Evolutionary conservation across 2,888 invertebrate genomes (phyloP), one percentile per base, ranked within the genome.

Genomic region (Luperina testacea): DNA sequence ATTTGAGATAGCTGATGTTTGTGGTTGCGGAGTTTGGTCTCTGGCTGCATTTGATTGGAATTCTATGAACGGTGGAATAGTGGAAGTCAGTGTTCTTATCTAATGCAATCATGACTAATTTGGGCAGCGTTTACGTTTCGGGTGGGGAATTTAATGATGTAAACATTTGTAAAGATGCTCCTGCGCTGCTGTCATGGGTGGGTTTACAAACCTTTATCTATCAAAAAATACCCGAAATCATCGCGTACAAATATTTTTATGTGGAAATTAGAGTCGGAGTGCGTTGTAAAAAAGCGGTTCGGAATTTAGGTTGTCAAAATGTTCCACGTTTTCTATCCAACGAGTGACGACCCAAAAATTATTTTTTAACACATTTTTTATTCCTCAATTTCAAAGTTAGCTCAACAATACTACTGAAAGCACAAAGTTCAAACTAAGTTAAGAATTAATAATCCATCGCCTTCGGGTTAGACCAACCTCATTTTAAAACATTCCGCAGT

Each of bases 371-470:
- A 38, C n/a, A 17, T 38, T 69, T 78, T 82, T 63, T 68, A 51
- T 67, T 57, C 45, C 38, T 57, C 67, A 57, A 69, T 72, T 82
- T 81, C 27, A 72, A 85, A 85, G 68, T 63, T 69, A 63, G 51
- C 63, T 63, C 15, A 84, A 83, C 76, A 85, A 76, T 75, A 81
- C 81, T 75, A 76, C 81, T 76, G 63, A 69, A 72, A 70, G 85
- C 53, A 69, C 24, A 72, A 85, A 85, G 74, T 85, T 64, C 5
- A 69, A 85, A 83, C 82, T 72, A 65, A 85, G 76, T 83, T 83
- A 85, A 76, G 70, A 83, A 64, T 85, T 75, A 68, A 85, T 82
- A 82, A 85, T 85, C 72, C 81, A 64, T 81, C 51, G 75, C 82
- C 85, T 81, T 53, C 24, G 85, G 75, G 76, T 72, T 82, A 72